Conservation (phyloP, 2,113 vertebrate genomes). For the Nothocercus julius region DNA sequence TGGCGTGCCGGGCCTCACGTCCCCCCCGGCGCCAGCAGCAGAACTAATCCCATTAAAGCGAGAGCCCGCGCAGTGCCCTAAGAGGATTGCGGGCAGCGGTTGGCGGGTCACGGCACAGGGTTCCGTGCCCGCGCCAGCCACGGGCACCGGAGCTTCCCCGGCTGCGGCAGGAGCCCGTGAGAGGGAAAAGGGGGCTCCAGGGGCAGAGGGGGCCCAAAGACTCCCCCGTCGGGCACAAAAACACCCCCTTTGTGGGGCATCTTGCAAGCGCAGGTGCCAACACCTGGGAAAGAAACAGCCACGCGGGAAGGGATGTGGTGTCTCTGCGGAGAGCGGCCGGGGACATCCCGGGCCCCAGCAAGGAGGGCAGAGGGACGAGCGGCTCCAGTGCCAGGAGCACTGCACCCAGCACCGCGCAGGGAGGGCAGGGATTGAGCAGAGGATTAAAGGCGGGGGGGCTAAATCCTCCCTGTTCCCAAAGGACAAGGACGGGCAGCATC, state of each 20-base stretch:
- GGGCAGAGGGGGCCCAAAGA: no score
- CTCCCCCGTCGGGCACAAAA: background rate
- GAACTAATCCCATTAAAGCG: background rate
- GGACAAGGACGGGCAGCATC: conserved; percentile 34
- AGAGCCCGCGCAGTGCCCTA: background rate
- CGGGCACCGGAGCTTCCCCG: background rate
- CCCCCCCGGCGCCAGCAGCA: background rate
- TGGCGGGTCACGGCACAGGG: background rate
- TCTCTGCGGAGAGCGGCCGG: no score
- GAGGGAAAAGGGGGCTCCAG: background rate
- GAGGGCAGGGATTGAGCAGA: conserved; percentile 44
- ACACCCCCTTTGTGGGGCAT: background rate
- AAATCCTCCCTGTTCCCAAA: conserved; percentile 40
- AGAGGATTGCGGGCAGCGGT: background rate
- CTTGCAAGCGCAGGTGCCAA: no score
- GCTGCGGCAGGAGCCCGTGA: background rate
- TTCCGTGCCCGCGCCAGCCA: background rate
- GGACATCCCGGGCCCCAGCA: no score
- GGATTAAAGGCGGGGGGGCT: conserved; percentile 40
- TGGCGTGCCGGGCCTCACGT: rapidly evolving
- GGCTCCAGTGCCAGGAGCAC: background rate
- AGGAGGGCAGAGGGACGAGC: background rate
- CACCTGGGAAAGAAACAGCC: no score
- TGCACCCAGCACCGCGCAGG: background rate
- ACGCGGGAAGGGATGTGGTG: background rate